Conservation (phyloP, 2,888 invertebrate species). For the Drosophila seclusa region DNA sequence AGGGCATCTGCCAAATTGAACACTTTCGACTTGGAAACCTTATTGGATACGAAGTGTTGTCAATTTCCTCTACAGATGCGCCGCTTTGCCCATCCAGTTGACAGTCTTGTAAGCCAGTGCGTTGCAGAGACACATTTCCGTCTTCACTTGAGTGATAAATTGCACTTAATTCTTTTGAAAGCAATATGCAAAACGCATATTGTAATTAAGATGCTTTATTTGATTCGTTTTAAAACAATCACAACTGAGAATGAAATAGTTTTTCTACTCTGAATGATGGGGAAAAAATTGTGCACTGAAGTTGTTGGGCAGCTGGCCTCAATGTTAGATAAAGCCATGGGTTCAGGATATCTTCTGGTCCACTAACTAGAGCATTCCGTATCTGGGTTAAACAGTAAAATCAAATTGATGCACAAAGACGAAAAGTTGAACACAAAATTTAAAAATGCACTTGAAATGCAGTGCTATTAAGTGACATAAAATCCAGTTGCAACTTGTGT, state of each 20-base stretch:
- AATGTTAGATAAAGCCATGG: not conserved
- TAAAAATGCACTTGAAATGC: constrained; percentile 35
- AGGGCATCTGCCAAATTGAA: not conserved
- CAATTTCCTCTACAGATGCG: constrained; percentile 59
- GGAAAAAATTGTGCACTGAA: not conserved
- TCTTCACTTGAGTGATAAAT: constrained; percentile 58
- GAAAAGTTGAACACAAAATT: constrained; percentile 13
- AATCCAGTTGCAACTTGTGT: constrained; percentile 42
- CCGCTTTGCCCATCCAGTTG: not conserved
- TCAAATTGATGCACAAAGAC: constrained; percentile 28
- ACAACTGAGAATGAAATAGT: not conserved
- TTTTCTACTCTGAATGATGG: not conserved
- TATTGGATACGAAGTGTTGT: constrained; percentile 25
- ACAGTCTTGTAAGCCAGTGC: constrained; percentile 27
- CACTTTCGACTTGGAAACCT: not conserved
- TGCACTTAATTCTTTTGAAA: constrained; percentile 50
- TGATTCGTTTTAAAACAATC: not conserved
- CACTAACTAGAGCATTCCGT: not conserved
- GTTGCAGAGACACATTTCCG: constrained; percentile 59
- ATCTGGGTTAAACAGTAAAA: constrained; percentile 18
- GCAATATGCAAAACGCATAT: constrained; percentile 14
- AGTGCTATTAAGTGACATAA: constrained; percentile 27
- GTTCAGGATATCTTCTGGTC: not conserved
- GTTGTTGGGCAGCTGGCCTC: not conserved
- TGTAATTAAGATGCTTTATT: not conserved